Evolutionary conservation across 2,797 vertebrate species (phyloP), one percentile per base, ranked within the genome.

Genomic region (Acrossocheilus fasciatus): DNA sequence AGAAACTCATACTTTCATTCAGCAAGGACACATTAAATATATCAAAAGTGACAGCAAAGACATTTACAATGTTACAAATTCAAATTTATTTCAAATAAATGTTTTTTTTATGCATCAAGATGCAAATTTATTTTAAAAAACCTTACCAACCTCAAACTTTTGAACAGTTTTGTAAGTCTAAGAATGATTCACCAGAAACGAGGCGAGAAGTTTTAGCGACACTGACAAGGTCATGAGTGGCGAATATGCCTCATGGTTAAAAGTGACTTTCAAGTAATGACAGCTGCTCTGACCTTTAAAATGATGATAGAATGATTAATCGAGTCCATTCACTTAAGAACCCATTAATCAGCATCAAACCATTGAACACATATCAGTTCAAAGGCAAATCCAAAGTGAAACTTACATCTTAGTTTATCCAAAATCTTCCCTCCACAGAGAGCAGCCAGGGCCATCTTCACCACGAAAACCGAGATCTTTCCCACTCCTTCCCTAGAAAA

Each of bases 371-470:
- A 34, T 34, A 57, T 85, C 62, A 47, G 64, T 36, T 79, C 72
- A 87, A 76, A 86, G 87, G 52, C 78, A 88, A 72, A 88, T 88
- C 86, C 84, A 76, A 81, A 82, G 78, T 59, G 89, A 90, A 85
- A 94, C 98, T 98, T 96, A 99, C 98, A 99, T 97, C 98, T 97
- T 95, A 99, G 95, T 95, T 99, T 99, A 94, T 99, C 98, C 96
- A 98, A 96, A 93, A 99, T 98, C 92, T 99, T 99, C 89, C 98
- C 98, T 91, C 98, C 98, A 91, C 98, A 99, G 90, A 99, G 95
- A 14, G 98, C 97, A 80, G 97, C 97, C 87, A 99, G 93, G 86
- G 97, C 96, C 95, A 97, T 97, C 96, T 99, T 99, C 92, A 97
- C 96, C 90, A 97, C 97, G 95, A 99, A 98, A 90, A 97, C 96